Percentiles rank a stretch among this genome's conserved stretches.
Evolutionary conservation across 2,797 vertebrate genomes (phyloP).

Genomic region (Ptychobarbus kaznakovi): DNA sequence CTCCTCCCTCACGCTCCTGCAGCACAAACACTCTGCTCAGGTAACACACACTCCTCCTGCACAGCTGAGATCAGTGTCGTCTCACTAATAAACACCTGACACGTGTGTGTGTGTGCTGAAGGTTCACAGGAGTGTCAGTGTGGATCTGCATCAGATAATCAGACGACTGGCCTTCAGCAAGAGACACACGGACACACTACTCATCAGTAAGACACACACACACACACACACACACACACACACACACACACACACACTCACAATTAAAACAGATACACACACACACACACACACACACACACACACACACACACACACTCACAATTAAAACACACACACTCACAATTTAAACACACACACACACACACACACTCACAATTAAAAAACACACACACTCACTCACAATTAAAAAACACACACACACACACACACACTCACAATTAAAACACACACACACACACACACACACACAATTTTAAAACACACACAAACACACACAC

Average conservation of each 20-base stretch:
- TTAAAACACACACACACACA: too few species aligned
- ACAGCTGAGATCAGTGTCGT: neutral
- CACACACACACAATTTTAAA: neutral
- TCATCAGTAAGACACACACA: slow-evolving; percentile 80
- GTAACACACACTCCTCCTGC: slow-evolving; percentile 69
- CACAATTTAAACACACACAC: too few species aligned
- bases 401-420: slow-evolving; percentile 1
- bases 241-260: neutral
- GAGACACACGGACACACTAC: slow-evolving; percentile 79
- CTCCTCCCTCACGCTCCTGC: slow-evolving; percentile 85
- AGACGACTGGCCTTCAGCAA: slow-evolving; percentile 81
- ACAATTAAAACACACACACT: neutral
- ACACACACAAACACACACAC: neutral
- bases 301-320: neutral
- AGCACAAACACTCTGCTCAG: slow-evolving; percentile 82
- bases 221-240: neutral
- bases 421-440: neutral
- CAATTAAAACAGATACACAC: slow-evolving; percentile 26
- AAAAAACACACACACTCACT: neutral
- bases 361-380: neutral
- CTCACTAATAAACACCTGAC: neutral
- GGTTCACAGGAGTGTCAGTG: slow-evolving; percentile 85
- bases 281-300: slow-evolving; percentile 68
- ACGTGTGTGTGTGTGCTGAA: slow-evolving; percentile 64
- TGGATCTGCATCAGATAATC: slow-evolving; percentile 83